Evolutionary conservation across 2,113 vertebrate species (phyloP), one percentile per base, ranked within the genome.

Genomic region (Ageneiosus marmoratus): DNA sequence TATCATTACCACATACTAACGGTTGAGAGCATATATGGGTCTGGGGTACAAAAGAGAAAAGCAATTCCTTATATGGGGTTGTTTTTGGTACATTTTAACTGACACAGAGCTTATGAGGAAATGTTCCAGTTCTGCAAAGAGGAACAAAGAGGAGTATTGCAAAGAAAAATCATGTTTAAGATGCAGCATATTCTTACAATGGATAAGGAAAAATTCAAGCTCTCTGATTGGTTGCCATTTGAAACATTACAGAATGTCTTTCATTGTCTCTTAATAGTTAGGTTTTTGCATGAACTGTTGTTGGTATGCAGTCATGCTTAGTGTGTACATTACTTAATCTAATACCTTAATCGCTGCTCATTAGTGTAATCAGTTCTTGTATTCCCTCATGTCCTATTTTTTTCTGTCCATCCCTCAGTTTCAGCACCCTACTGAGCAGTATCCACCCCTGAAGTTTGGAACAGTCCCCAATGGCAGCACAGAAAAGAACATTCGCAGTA

Each of bases 391-490:
- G 65, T 70, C 63, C 34, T n/a, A 10, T 60, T 37, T 62, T 73
- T 73, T 51, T 41, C 79, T 48, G 78, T 85, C 86, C 81, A 84
- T 88, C 85, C 56, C 41, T 74, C 90, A 97, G 96, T 98, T 97
- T 91, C 96, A 97, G 93, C 94, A 96, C 90, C 97, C 96, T 24
- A 96, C 96, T 86, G 96, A 97, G 90, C 96, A 98, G 89, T 97
- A 97, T 86, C 97, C 96, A 0, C 96, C 96, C 78, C 92, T 98
- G 82, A 96, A 96, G 91, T 98, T 98, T 86, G 96, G 96, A 84
- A 98, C 96, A 0, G 96, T 98, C 88, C 96, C 96, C 89, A 98
- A 98, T 5, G 96, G 96, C 86, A 97, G 96, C 92, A 98, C 96
- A 0, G 96, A 98, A 92, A 97, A 97, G 92, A 98, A 98, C 84